Base-by-base conservation (phyloP, 2,113 vertebrate genomes). In the Myotis davidii region DNA sequence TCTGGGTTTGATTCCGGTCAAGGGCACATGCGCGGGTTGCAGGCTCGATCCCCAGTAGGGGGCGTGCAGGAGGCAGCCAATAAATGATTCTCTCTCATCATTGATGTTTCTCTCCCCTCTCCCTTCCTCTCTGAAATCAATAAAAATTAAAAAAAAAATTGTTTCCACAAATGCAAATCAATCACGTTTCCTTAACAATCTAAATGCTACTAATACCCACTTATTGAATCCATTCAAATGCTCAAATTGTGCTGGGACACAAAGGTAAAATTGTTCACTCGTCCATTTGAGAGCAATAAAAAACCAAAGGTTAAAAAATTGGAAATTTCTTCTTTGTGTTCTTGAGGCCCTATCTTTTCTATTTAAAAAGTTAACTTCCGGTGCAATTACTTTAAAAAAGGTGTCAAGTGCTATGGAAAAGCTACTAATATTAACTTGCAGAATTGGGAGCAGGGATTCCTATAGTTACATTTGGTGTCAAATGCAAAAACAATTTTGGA, bases 301-400 rank as follows among this genome's bases (percentile, higher is more conserved):
- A 67, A 3, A 84, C 50, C 14, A 54, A 9, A 52, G 6, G 45
- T 7, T 65, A 20, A 70, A 45, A 69, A 20, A n/a, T 10, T 9
- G 61, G 61, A 72, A 83, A 88, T 11, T 10, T 89, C 6, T 39
- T 27, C 54, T 91, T 90, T 84, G 48, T 76, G 52, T 85, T 42
- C 21, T 29, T 86, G 11, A 86, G 32, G 39, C 4, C 48, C 59
- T 50, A 23, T 83, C 42, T 94, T 90, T 18, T 73, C 42, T 78
- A 91, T 54, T 16, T 59, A 89, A 73, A 96, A 88, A 90, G 64
- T 45, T 21, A 86, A 86, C 73, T 94, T 89, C 29, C 52, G 81
- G 65, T 52, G 29, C 50, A 90, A 65, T n/a, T 34, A 94, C 37
- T 42, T 74, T 9, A 17, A 79, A 54, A 54, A 54, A 88, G 72